Evolutionary conservation across 2,797 vertebrate species (phyloP), one percentile per base, ranked within the genome.

Genomic region (Macropodus opercularis): DNA sequence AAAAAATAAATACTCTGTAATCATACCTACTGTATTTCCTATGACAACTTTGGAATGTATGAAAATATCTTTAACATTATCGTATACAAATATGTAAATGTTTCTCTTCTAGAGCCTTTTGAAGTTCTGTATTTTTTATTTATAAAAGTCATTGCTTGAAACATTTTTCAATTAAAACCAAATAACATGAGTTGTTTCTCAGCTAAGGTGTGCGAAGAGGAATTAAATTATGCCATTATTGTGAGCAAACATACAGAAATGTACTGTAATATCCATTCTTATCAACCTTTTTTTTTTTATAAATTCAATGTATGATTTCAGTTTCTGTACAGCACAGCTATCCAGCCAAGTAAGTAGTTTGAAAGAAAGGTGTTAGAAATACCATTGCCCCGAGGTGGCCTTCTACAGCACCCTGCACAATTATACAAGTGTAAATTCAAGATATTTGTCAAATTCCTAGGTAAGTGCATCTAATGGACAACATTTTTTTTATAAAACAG

Each of bases 21-120:
- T 21, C 49, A 44, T 15, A 47, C 12, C 18, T 24, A n/a, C n/a
- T n/a, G n/a, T n/a, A 6, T 62, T 65, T 59, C 42, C 60, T 46
- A 63, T 56, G 65, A 76, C 39, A 54, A 50, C 29, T 35, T 29
- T 66, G 85, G 81, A 87, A 87, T 87, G 82, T 83, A 85, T 73
- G 82, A 81, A 81, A 85, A 83, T 63, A 79, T 53, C 14, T 54
- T 0, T 26, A 67, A 38, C 43, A 9, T 43, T 2, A 4, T 66
- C 12, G 50, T 26, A 19, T 35, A 65, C 22, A 62, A 77, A 77
- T 44, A 36, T 40, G 27, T 13, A 6, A 39, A 35, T 29, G 14
- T 14, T 10, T 4, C 17, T 38, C 17, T 27, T 35, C 40, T 21
- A 18, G 13, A 57, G 48, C 14, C 2, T 26, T 24, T 48, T 23